Evolutionary conservation across 1,140 invertebrate species (phyloP), one percentile per base, ranked within the genome.

Genomic region (Nilaparvata lugens): DNA sequence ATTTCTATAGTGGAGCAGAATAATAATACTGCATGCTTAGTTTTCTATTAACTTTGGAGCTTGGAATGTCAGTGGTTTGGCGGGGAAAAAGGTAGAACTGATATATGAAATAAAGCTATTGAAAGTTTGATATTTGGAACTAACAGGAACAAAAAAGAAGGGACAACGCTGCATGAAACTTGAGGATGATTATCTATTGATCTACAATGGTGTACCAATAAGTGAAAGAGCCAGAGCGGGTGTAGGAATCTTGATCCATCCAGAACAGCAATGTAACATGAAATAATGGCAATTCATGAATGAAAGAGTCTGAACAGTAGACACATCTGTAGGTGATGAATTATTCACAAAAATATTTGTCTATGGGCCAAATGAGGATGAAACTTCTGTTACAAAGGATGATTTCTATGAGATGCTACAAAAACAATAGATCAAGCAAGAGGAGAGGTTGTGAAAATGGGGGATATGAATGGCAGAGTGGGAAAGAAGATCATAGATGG

Each of bases 121-220:
- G 2, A 55, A 60, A 43, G 57, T 63, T 23, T 24, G 48, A 21
- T 60, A 43, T 35, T n/a, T 63, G 21, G 62, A 16, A 24, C 19
- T 63, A 19, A 63, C 62, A 2, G 62, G 60, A 56, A 63, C 48
- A 24, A 63, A 63, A 42, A 60, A 63, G 38, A 63, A 60, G 43
- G 62, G 62, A 9, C 48, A 60, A 28, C 57, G 62, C 13, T 54
- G 58, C 42, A 40, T 55, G 38, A 14, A 21, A 9, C 35, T 63
- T 1, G 28, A 60, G 5, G 52, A 55, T 40, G 58, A 52, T 4
- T 60, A 18, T 43, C 28, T 60, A 14, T 40, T 60, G 16, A 45
- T 63, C 2, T 63, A 54, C 19, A 52, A n/a, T 14, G 58, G 58
- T 2, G 58, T 54, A 2, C 6, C 7, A 2, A 19, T 19, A 9